phyloP scores from a whole-genome alignment of 2,888 invertebrate species.

The Lagria hirta region DNA sequence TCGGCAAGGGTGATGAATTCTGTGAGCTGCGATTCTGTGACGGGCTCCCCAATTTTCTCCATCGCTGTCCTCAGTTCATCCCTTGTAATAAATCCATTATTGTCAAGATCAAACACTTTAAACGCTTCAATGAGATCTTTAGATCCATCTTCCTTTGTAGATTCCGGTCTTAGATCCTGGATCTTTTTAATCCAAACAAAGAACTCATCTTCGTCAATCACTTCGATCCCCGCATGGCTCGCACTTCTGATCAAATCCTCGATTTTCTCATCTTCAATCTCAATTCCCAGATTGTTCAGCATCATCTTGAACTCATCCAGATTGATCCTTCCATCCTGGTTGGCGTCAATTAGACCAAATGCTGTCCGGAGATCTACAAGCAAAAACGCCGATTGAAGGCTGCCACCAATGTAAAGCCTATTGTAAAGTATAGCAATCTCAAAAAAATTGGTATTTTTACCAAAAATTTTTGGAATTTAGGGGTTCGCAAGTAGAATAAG shows the following conservation, averaged over 20 bases:
- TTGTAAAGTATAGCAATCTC: too few species aligned
- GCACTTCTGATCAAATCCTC: slow-evolving; percentile 74
- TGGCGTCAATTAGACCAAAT: slow-evolving; percentile 74
- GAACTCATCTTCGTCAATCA: slow-evolving; percentile 78
- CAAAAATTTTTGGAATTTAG: too few species aligned
- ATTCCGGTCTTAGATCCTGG: slow-evolving; percentile 65
- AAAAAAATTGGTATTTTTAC: too few species aligned
- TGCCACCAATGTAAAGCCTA: too few species aligned
- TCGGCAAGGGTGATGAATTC: slow-evolving; percentile 75
- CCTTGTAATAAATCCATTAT: slow-evolving; percentile 85
- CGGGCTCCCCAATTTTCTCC: slow-evolving; percentile 79
- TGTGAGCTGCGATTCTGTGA: slow-evolving; percentile 73
- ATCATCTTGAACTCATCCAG: slow-evolving; percentile 76
- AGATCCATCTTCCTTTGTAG: slow-evolving; percentile 64
- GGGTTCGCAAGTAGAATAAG: too few species aligned
- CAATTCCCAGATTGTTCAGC: slow-evolving; percentile 75
- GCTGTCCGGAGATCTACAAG: slow-evolving; percentile 78
- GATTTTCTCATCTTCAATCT: slow-evolving; percentile 72
- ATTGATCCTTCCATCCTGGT: slow-evolving; percentile 76
- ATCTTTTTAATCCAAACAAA: slow-evolving; percentile 76
- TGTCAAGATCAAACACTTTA: slow-evolving; percentile 86
- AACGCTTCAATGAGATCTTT: slow-evolving; percentile 86
- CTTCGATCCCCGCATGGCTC: slow-evolving; percentile 65
- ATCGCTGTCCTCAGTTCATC: slow-evolving; percentile 78
- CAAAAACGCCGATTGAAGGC: too few species aligned